phyloP scores from a whole-genome alignment of 2,888 invertebrate genomes.

The Caenorhabditis zanzibari region DNA sequence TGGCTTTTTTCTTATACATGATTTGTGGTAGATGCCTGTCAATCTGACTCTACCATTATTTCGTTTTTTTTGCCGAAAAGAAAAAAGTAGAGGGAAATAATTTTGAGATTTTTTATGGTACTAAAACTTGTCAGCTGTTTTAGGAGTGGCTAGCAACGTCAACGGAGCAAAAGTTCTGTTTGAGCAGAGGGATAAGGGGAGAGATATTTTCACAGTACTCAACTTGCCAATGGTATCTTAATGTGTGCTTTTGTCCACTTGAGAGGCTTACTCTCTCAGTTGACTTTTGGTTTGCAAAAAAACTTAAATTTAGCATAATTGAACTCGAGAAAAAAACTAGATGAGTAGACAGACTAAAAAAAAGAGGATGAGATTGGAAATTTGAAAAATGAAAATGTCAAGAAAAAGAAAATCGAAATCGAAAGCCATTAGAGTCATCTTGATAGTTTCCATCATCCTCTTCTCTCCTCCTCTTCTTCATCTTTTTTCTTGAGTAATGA shows the following conservation, averaged over 20 bases:
- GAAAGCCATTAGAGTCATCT: not conserved
- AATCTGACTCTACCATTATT: slow-evolving; percentile 19
- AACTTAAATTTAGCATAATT: slow-evolving; percentile 3
- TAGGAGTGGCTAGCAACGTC: slow-evolving; percentile 12
- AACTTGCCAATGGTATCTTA: slow-evolving; percentile 20
- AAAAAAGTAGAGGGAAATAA: not conserved
- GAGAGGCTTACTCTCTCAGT: slow-evolving; percentile 16
- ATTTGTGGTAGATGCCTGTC: slow-evolving; percentile 1
- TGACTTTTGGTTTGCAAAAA: not conserved
- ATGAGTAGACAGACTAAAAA: not conserved
- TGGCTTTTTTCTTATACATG: slow-evolving; percentile 33
- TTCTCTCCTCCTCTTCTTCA: not conserved
- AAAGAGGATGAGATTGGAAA: not conserved
- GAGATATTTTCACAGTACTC: slow-evolving; percentile 30
- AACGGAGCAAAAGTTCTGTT: slow-evolving; percentile 26
- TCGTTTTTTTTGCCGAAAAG: not conserved
- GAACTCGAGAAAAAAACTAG: not conserved
- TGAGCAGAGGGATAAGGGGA: slow-evolving; percentile 32
- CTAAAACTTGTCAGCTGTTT: slow-evolving; percentile 10
- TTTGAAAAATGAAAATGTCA: no score
- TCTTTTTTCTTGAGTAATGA: slow-evolving; percentile 1
- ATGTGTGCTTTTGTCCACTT: slow-evolving; percentile 56
- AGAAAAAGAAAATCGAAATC: not conserved
- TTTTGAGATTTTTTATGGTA: not conserved
- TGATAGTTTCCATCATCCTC: not conserved